Evolutionary conservation across 2,888 invertebrate genomes (phyloP).

Genomic region (Incurvaria masculella): DNA sequence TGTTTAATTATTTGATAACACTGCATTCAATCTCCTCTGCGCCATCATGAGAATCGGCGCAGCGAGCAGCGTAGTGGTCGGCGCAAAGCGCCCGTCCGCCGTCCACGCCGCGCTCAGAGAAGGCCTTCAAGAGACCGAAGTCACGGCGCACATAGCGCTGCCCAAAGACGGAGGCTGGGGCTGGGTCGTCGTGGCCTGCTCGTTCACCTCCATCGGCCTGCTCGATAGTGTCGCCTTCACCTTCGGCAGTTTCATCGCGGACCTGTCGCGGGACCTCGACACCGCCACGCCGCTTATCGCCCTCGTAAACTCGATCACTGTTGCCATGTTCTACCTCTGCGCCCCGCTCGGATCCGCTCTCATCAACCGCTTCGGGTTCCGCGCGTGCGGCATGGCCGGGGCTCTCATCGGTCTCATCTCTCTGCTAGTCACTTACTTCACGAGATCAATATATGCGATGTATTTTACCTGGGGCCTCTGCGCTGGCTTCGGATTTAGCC

Average conservation of each 20-base stretch:
- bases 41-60: too few species aligned
- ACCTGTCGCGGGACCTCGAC: constrained; percentile 30
- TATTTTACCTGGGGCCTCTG: too few species aligned
- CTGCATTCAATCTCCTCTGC: too few species aligned
- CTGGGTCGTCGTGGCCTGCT: constrained; percentile 36
- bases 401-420: too few species aligned
- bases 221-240: constrained; percentile 38
- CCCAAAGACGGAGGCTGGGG: constrained; percentile 46
- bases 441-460: too few species aligned
- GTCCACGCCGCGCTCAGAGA: too few species aligned
- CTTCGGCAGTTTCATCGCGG: constrained; percentile 35
- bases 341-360: constrained; percentile 40
- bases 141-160: constrained; percentile 39
- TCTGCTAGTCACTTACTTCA: too few species aligned
- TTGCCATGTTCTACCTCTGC: constrained; percentile 34
- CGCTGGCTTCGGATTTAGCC: constrained; percentile 36
- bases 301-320: constrained; percentile 36
- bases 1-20: too few species aligned
- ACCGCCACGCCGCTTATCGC: constrained; percentile 28
- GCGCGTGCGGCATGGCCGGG: constrained; percentile 39
- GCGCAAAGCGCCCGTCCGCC: too few species aligned
- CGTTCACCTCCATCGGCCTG: constrained; percentile 30
- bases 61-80: too few species aligned
- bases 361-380: constrained; percentile 45
- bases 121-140: constrained; percentile 43